phyloP scores from a whole-genome alignment of 1,140 invertebrate genomes.

The Chelonus insularis region DNA sequence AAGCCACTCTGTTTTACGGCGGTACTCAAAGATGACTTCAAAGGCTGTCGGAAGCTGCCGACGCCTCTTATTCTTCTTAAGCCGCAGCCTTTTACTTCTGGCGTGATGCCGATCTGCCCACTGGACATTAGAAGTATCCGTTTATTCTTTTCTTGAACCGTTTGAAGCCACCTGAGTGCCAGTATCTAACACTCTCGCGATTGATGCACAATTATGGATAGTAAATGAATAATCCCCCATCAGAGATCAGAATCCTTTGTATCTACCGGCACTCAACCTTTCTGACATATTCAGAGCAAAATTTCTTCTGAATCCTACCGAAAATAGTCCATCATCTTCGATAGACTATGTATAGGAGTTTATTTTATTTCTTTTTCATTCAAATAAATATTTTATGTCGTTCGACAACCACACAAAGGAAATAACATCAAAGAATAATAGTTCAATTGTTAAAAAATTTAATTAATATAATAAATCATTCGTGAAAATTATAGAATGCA shows the following conservation, averaged over 20 bases:
- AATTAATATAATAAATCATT: too few species aligned
- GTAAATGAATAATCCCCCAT: too few species aligned
- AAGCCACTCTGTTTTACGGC: slow-evolving; percentile 21
- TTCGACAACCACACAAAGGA: too few species aligned
- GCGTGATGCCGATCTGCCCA: slow-evolving; percentile 6
- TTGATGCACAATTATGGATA: slow-evolving; percentile 29
- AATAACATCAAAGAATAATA: too few species aligned
- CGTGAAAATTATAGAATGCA: too few species aligned
- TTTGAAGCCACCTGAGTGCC: slow-evolving; percentile 13
- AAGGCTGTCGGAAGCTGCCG: slow-evolving; percentile 24
- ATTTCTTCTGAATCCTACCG: too few species aligned
- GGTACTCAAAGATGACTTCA: slow-evolving; percentile 27
- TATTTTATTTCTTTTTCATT: too few species aligned
- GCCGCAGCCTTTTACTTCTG: background rate
- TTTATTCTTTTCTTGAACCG: background rate
- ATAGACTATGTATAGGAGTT: too few species aligned
- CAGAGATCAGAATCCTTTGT: slow-evolving; percentile 25
- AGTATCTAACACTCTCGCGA: slow-evolving; percentile 20
- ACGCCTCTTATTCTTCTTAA: slow-evolving; percentile 6
- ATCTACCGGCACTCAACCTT: background rate
- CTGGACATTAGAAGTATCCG: background rate
- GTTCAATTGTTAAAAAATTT: too few species aligned
- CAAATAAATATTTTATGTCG: too few species aligned
- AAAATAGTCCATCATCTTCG: too few species aligned
- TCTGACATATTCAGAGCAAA: slow-evolving; percentile 18